Base-by-base conservation (phyloP, 2,888 invertebrate species). In the Germaria angustata region DNA sequence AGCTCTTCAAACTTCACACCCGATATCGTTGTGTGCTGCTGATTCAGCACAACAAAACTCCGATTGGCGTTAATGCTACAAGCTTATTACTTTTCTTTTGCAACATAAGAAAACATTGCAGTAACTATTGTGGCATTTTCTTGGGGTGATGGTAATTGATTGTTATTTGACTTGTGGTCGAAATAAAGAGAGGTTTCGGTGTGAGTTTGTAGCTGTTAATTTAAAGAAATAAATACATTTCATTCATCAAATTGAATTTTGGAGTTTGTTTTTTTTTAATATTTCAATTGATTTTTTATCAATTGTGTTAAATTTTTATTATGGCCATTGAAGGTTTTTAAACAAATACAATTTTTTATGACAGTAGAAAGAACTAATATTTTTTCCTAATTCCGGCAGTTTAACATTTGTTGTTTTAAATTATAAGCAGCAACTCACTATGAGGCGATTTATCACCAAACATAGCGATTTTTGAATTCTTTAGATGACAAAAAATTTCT, bases 71-170 rank as follows among this genome's bases (percentile, higher is more conserved):
- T 24, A 66, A 66, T 66, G 22, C 39, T 66, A 39, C 55, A 66
- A 57, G 41, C 55, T 65, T 63, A 24, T 44, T 41, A 24, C 41
- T 41, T 22, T 53, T 32, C 17, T 55, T 15, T 17, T 55, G 41
- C 6, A 53, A 41, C 41, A 61, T 7, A 51, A 77, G 34, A 68
- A 17, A 44, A 59, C 28, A 41, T 68, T 32, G 34, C 53, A 63
- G 3, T 3, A 6, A 28, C 53, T 77, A 68, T 34, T 68, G 39
- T 69, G 80, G 73, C 63, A 75, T 80, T 80, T 75, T 71, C 75
- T 53, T 44, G 81, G 44, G 80, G 65, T 77, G 76, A 72, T 72
- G 66, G 41, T 77, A 81, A 77, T 77, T 81, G 72, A 81, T 72
- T 81, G 72, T 77, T 76, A 68, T 77, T 76, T 76, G 71, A 71